These are phyloP conservation scores for Meloidogyne hapla DNA, from an alignment of 1,140 invertebrate species.

Conservation along the genomic window DNA sequence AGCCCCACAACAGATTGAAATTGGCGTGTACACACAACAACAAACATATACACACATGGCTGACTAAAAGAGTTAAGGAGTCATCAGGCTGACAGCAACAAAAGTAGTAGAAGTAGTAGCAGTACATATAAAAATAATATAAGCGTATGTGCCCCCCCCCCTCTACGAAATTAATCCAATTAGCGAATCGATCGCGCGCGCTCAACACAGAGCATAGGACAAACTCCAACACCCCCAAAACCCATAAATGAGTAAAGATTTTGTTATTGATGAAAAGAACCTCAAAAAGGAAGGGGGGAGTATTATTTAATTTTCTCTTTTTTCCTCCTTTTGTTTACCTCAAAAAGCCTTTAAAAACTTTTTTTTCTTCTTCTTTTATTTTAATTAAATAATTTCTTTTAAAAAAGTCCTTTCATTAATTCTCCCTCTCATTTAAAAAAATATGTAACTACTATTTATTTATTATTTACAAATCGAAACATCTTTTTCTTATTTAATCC, in stretches of 20 bases:
- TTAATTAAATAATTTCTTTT: background rate
- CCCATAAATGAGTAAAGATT: conserved; percentile 1
- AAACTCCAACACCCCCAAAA: conserved; percentile 13
- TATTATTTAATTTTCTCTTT: background rate
- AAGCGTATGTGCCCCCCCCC: background rate
- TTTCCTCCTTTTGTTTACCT: background rate
- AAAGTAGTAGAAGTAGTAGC: background rate
- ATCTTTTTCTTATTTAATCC: background rate
- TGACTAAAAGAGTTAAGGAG: conserved; percentile 3
- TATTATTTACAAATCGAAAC: conserved; percentile 3
- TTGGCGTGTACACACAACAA: conserved; percentile 12
- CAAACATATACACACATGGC: conserved; percentile 12
- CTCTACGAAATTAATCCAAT: conserved; percentile 29
- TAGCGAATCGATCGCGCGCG: conserved; percentile 29
- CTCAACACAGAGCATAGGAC: background rate
- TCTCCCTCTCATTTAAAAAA: no score
- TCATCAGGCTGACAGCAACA: conserved; percentile 6
- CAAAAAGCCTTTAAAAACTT: background rate
- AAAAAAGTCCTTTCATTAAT: no score
- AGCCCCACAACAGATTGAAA: conserved; percentile 29
- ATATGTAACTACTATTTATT: background rate
- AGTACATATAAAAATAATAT: no score
- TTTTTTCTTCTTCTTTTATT: background rate
- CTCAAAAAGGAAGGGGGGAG: background rate
- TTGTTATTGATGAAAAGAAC: conserved; percentile 3